Percentiles rank a stretch among this genome's conserved stretches.
Evolutionary conservation across 2,113 vertebrate species (phyloP).

Genomic region (human): GRCh38 chr4:91344501-91345000

Average conservation of each 20-base stretch:
- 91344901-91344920: background rate
- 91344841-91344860: background rate
- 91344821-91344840: background rate
- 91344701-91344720: background rate
- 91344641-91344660: background rate
- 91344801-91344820: background rate
- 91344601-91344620: background rate
- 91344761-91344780: background rate
- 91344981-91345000: background rate
- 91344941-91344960: background rate
- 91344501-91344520: background rate
- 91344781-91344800: background rate
- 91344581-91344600: background rate
- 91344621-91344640: background rate
- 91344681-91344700: background rate
- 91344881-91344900: background rate
- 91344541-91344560: background rate
- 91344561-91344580: background rate
- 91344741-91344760: background rate
- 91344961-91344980: background rate
- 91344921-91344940: background rate
- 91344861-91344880: background rate
- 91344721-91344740: background rate
- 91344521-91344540: background rate
- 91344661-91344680: background rate